phyloP scores from a whole-genome alignment of 1,140 invertebrate species.

The Aphaenogaster rudis region DNA sequence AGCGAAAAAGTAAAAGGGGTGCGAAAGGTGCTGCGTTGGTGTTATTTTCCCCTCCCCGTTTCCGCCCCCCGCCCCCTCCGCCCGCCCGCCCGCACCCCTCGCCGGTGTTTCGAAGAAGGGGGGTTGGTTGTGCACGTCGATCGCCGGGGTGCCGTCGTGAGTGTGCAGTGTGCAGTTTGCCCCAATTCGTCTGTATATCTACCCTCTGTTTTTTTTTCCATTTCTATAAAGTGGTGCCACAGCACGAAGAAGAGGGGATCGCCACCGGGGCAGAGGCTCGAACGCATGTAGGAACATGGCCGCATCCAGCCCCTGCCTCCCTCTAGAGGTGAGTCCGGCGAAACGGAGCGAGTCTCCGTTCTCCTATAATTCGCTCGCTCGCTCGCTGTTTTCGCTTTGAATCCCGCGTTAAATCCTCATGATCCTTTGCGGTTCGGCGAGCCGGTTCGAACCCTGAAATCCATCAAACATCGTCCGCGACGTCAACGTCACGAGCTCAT shows the following conservation, averaged over 20 bases:
- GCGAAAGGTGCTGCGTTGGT: constrained; percentile 74
- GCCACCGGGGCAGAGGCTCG: constrained; percentile 86
- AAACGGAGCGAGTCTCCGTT: constrained; percentile 62
- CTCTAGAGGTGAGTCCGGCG: constrained; percentile 86
- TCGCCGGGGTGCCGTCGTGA: constrained; percentile 62
- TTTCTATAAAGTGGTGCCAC: constrained; percentile 77
- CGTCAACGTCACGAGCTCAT: constrained; percentile 12
- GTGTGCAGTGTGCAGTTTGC: constrained; percentile 68
- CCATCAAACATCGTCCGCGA: background rate
- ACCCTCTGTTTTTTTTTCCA: constrained; percentile 44
- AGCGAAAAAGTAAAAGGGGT: constrained; percentile 55
- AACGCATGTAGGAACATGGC: constrained; percentile 87
- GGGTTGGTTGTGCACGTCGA: constrained; percentile 72
- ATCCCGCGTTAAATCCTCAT: background rate
- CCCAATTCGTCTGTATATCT: constrained; percentile 54
- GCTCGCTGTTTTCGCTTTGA: constrained; percentile 25
- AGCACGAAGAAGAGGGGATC: constrained; percentile 81
- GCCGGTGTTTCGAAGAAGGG: constrained; percentile 65
- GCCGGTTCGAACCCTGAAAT: background rate
- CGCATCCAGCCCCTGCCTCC: constrained; percentile 87
- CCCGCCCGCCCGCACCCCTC: constrained; percentile 49
- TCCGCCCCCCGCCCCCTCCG: constrained; percentile 20
- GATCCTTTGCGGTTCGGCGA: background rate
- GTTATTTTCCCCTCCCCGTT: constrained; percentile 63
- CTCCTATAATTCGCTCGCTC: constrained; percentile 36